A percentile compares a stretch with the other conserved stretches of the same genome.
These are phyloP conservation scores for Coracopsis vasa DNA, from an alignment of 2,113 vertebrate species.

Conservation along the genomic window DNA sequence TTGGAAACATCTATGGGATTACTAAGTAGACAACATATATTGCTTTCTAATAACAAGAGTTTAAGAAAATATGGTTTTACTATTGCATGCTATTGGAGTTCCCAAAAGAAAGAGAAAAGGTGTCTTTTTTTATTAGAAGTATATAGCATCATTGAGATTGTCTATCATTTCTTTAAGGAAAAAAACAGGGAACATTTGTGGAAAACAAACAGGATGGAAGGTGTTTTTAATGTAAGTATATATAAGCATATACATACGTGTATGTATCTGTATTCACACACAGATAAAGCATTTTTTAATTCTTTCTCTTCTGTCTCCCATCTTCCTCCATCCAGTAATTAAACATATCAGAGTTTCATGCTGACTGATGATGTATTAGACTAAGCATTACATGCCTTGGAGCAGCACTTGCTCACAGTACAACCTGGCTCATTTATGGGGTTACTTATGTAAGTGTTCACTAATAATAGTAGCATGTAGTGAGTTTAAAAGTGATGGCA, in stretches of 20 bases:
- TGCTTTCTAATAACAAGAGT: neutral
- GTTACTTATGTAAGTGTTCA: neutral
- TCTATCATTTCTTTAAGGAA: neutral
- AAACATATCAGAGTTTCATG: neutral
- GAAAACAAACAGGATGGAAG: neutral
- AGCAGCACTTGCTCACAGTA: neutral
- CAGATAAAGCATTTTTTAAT: neutral
- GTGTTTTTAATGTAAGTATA: neutral
- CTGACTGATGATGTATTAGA: neutral
- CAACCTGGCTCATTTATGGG: neutral
- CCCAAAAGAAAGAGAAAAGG: neutral
- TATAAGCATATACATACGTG: neutral
- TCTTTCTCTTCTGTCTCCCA: neutral
- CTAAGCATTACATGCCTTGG: neutral
- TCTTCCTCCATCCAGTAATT: neutral
- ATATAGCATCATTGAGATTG: neutral
- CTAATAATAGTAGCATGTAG: neutral
- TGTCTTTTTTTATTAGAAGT: neutral
- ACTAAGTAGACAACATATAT: neutral
- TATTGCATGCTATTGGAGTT: neutral
- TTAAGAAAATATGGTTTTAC: neutral
- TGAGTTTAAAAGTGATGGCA: neutral
- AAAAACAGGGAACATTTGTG: rapidly evolving
- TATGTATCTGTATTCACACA: neutral
- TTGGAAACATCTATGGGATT: neutral